Evolutionary conservation across 2,888 invertebrate species (phyloP).

Genomic region (Ernsta delagoae): DNA sequence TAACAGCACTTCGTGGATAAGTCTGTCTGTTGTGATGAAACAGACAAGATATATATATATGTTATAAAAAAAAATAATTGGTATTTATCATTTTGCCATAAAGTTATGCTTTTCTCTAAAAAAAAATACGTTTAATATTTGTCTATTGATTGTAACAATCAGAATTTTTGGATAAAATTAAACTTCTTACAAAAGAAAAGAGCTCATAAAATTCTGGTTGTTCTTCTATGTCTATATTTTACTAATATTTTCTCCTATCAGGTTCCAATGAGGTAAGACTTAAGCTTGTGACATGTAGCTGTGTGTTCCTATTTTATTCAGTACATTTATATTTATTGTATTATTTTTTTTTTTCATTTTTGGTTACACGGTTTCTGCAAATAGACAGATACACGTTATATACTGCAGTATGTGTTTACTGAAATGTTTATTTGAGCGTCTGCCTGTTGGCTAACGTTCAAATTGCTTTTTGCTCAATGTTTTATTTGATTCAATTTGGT

Average conservation of each 20-base stretch:
- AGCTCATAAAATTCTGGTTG: constrained; percentile 48
- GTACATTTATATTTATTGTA: constrained; percentile 30
- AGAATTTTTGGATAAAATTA: constrained; percentile 9
- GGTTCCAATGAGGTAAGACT: constrained; percentile 77
- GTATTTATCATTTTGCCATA: too few relatives aligned
- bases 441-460: neutral
- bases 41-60: too few relatives aligned
- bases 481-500: neutral
- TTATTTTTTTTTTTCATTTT: constrained; percentile 8
- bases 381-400: neutral
- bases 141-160: constrained; percentile 17
- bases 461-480: neutral
- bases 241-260: constrained; percentile 70
- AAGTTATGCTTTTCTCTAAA: neutral
- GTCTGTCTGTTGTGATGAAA: too few relatives aligned
- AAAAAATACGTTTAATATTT: neutral
- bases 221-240: constrained; percentile 37
- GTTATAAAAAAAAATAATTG: too few relatives aligned
- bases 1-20: too few relatives aligned
- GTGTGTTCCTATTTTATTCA: constrained; percentile 49
- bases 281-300: constrained; percentile 64
- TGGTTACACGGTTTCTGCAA: constrained; percentile 12
- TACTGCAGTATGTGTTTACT: neutral
- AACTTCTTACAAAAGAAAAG: neutral
- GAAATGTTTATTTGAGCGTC: constrained; percentile 3